These are phyloP conservation scores for Gasterosteus nipponicus DNA, from an alignment of 2,113 vertebrate species.

Conservation along the genomic window DNA sequence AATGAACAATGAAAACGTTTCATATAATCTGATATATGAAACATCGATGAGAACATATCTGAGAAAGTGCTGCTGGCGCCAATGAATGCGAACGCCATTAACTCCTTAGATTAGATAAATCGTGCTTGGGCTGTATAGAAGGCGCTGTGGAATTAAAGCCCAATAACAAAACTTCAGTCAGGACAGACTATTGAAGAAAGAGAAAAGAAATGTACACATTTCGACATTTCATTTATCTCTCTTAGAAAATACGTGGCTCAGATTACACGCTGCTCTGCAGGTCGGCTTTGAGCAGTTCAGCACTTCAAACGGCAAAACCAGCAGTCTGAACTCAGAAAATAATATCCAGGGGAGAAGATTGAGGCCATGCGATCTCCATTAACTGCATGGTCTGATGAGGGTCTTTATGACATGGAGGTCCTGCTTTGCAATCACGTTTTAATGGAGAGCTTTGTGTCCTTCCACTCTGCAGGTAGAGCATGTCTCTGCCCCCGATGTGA, in stretches of 20 bases:
- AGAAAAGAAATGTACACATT: neutral
- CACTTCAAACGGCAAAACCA: slow-evolving; percentile 25
- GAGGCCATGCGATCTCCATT: slow-evolving; percentile 55
- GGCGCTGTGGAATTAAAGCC: neutral
- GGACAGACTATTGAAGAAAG: neutral
- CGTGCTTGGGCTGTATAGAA: neutral
- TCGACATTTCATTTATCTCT: slow-evolving; percentile 23
- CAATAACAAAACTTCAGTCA: neutral
- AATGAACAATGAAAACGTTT: neutral
- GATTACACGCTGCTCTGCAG: neutral
- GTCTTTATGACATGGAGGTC: slow-evolving; percentile 17
- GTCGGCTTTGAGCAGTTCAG: slow-evolving; percentile 29
- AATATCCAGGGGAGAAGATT: slow-evolving; percentile 35
- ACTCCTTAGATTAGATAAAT: neutral
- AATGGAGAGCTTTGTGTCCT: slow-evolving; percentile 38
- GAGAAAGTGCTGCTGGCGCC: neutral
- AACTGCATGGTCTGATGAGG: slow-evolving; percentile 31
- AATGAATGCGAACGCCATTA: neutral
- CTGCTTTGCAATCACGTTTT: slow-evolving; percentile 52
- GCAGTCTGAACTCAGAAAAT: slow-evolving; percentile 7
- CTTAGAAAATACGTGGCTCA: slow-evolving; percentile 1
- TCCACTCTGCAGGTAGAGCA: slow-evolving; percentile 34
- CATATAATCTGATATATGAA: neutral
- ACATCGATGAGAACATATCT: neutral
- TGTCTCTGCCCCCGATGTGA: slow-evolving; percentile 10